Base-by-base conservation (phyloP, 2,113 vertebrate genomes). In the Redunca redunca region DNA sequence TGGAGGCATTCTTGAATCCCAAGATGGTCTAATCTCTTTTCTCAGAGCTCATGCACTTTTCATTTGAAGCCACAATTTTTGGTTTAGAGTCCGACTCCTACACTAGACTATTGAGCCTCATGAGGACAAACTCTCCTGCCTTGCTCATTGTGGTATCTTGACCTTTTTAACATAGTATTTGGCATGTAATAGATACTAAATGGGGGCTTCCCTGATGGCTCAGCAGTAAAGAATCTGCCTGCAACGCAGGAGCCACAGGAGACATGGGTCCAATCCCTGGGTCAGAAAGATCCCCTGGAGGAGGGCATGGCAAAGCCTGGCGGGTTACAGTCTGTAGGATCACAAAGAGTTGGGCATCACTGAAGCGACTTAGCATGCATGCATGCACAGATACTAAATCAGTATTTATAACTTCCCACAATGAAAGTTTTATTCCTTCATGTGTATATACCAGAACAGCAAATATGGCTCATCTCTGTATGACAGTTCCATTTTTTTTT, bases 341-440 rank as follows among this genome's bases (percentile, higher is more conserved):
- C 67, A 13, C 67, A 6, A 40, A 40, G n/a, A 74, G 67, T 6
- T 74, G 19, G 67, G 36, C 67, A 74, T 74, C 36, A 74, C 36
- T 74, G 67, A 40, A 40, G 36, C 1, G 0, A 40, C 36, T 40
- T 74, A 74, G n/a, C n/a, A 71, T 40, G n/a, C n/a, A 40, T 71
- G 5, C 67, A 12, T 3, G 10, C 67, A 77, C n/a, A 77, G 53
- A 87, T 40, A 50, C n/a, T 81, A 81, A 81, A n/a, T 81, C 5
- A 26, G 80, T 71, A 36, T 30, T 50, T 91, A 28, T 82, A 83
- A 64, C 25, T 80, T 81, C n/a, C 80, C 30, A 40, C 26, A 52
- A 48, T 62, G 26, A 88, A 93, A 64, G 3, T n/a, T 84, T 53
- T n/a, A 52, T 23, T 94, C 48, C 52, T 89, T 94, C 36, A 10